Base-by-base conservation (phyloP, 2,888 invertebrate genomes). In the Campoplex capitator region DNA sequence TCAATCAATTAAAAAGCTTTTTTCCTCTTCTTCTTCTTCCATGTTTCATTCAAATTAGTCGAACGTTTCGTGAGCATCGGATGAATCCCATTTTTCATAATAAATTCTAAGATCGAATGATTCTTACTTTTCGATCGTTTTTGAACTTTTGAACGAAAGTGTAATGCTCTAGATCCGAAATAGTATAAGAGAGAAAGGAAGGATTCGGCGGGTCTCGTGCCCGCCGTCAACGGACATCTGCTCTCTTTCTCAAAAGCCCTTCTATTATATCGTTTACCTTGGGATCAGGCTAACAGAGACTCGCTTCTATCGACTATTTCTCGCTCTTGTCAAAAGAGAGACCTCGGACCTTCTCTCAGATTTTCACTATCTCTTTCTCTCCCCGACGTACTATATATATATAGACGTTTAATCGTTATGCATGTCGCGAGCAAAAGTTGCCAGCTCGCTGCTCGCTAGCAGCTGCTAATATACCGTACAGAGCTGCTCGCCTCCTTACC, bases 241-340 rank as follows among this genome's bases (percentile, higher is more conserved):
- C 87, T 82, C 76, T 81, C 65, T 42, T 73, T 42, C 88, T 82
- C 84, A 92, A 89, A 92, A 93, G 91, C 91, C 92, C 91, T 92
- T 90, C 92, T 89, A 92, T 93, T 92, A 92, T 93, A 92, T 90
- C 91, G 91, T 90, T 90, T 89, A 90, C 91, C 89, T 86, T 89
- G 88, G 89, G 89, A 89, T 90, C 88, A 79, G 83, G 80, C 83
- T 79, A 85, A 76, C 84, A 45, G 56, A 54, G 54, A 51, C 32
- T 51, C 13, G 38, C 1, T 68, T 79, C 76, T 58, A 78, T 78
- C 77, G 76, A 73, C 48, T 84, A 80, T 86, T 83, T 71, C 68
- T 84, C 70, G 75, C 79, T 74, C 79, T 56, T 70, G 82, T 67
- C 56, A 67, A 77, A 70, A 35, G 75, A 67, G 70, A 67, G 70